Conservation (phyloP, 2,888 invertebrate genomes). For the Bombylius major region DNA sequence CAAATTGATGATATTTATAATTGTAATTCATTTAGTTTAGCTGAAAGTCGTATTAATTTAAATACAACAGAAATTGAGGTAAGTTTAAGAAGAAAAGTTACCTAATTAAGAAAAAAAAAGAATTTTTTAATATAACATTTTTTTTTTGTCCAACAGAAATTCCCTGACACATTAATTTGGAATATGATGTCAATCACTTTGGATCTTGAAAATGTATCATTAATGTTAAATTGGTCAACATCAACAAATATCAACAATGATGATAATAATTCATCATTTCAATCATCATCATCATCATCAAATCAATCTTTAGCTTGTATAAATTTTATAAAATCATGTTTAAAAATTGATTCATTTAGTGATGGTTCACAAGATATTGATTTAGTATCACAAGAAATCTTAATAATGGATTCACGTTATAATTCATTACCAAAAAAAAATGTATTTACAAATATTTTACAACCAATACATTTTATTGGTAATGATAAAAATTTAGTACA, state of each 20-base stretch:
- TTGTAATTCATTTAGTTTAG: slow-evolving; percentile 23
- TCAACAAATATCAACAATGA: slow-evolving; percentile 34
- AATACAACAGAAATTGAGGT: slow-evolving; percentile 22
- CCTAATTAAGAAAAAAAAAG: slow-evolving; percentile 2
- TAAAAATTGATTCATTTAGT: slow-evolving; percentile 75
- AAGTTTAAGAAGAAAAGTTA: neutral
- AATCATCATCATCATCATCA: neutral
- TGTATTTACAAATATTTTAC: slow-evolving; percentile 78
- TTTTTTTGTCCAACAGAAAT: slow-evolving; percentile 12
- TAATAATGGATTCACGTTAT: slow-evolving; percentile 29
- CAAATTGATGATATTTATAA: slow-evolving; percentile 51
- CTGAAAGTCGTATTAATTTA: slow-evolving; percentile 28
- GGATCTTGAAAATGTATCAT: slow-evolving; percentile 74
- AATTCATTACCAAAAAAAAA: slow-evolving; percentile 42
- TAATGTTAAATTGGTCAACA: slow-evolving; percentile 37
- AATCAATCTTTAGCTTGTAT: slow-evolving; percentile 59
- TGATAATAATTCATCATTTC: neutral
- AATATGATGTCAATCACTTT: slow-evolving; percentile 66
- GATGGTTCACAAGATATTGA: slow-evolving; percentile 86
- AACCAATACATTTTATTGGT: slow-evolving; percentile 49
- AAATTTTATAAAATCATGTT: slow-evolving; percentile 80
- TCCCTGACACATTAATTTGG: slow-evolving; percentile 46
- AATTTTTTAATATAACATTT: slow-evolving; percentile 1
- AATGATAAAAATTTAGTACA: slow-evolving; percentile 44
- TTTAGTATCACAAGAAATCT: slow-evolving; percentile 68